Base-by-base conservation (phyloP, 2,888 invertebrate genomes). In the Cerceris rybyensis region DNA sequence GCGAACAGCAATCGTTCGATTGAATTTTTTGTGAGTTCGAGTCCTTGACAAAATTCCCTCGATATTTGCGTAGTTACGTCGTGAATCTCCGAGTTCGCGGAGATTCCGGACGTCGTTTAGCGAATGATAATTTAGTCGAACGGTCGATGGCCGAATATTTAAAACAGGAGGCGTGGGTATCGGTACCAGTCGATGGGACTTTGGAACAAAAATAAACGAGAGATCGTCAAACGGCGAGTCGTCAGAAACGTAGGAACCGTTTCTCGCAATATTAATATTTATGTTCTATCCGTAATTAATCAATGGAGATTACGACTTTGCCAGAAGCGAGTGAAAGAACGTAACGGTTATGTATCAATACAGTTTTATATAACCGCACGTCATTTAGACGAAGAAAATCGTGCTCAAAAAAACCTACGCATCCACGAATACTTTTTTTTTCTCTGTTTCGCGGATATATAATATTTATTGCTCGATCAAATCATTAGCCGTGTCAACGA, bases 401-500 rank as follows among this genome's bases (percentile, higher is more conserved):
- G 13, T 42, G 17, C 1, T 13, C 11, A 17, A 55, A 60, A 43
- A 54, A 66, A 50, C 28, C 28, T 66, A 14, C 28, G 43, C 17
- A 39, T 16, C 11, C 5, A 41, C 17, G 55, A 42, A 52, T 14
- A 7, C 13, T 16, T 28, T 28, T 28, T 28, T 28, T 28, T 28
- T 28, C 28, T 13, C 28, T 28, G 49, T 64, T 66, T 59, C 68
- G 43, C 77, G 66, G 66, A 70, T 63, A 66, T 43, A 28, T 4
- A 28, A 28, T 28, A 64, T 43, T 66, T 67, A 67, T 78, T 70
- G 43, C 59, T 9, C 59, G 5, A 41, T 42, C 55, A 50, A 66
- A 28, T 42, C 54, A 70, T 70, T 70, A 65, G 69, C 76, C 70
- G 65, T 64, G 54, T 69, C 69, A 50, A 63, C 65, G 70, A 61